Evolutionary conservation across 2,888 invertebrate genomes (phyloP).

Genomic region (Rhimphoctona megacephalus): DNA sequence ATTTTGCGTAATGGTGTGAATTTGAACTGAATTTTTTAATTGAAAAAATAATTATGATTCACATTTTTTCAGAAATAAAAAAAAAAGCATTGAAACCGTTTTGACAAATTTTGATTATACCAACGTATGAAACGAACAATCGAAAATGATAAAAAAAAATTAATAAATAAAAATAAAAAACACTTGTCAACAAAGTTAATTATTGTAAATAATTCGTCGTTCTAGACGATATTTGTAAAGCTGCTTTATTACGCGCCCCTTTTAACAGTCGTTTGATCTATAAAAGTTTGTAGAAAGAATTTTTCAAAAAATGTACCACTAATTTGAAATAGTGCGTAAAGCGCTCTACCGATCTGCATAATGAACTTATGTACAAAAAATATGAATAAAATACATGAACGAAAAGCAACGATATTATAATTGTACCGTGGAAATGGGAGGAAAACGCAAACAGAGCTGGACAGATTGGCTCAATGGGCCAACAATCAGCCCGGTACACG

Average conservation of each 20-base stretch:
- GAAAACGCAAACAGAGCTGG: slow-evolving; percentile 44
- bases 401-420: slow-evolving; percentile 41
- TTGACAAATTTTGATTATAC: neutral
- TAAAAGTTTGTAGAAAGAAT: slow-evolving; percentile 49
- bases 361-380: slow-evolving; percentile 51
- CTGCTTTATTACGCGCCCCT: slow-evolving; percentile 19
- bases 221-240: neutral
- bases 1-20: neutral
- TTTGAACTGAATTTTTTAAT: neutral
- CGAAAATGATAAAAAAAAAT: neutral
- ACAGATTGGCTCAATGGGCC: slow-evolving; percentile 4
- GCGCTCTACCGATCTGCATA: slow-evolving; percentile 16
- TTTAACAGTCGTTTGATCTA: slow-evolving; percentile 17
- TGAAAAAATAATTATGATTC: neutral
- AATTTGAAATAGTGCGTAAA: slow-evolving; percentile 12
- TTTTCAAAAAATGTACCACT: slow-evolving; percentile 9
- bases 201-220: neutral
- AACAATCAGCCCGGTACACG: slow-evolving; percentile 44
- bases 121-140: neutral
- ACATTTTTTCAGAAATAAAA: neutral
- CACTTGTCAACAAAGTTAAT: neutral
- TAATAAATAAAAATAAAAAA: neutral
- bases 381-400: slow-evolving; percentile 36
- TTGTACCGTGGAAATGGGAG: slow-evolving; percentile 49
- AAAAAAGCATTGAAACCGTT: neutral